Evolutionary conservation across 2,113 vertebrate species (phyloP).

Genomic region (Amazona guildingii): DNA sequence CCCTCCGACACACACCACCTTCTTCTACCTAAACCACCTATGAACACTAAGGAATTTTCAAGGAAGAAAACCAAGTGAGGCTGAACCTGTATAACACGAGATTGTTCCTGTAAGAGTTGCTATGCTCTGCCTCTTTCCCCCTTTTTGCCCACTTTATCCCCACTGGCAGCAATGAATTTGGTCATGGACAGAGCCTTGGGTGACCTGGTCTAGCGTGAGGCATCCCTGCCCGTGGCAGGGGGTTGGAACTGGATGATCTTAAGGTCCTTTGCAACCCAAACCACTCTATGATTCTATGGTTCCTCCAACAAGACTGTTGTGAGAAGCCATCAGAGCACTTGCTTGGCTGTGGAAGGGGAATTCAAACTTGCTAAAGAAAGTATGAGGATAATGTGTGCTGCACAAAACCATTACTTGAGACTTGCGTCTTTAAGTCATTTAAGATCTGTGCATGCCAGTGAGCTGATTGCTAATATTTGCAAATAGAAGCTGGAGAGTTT

Average conservation of each 20-base stretch:
- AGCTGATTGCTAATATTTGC: neutral
- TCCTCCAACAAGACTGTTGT: no score
- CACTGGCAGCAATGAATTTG: neutral
- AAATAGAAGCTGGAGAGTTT: conserved; percentile 20
- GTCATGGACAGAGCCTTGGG: no score
- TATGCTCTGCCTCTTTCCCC: neutral
- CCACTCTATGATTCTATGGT: no score
- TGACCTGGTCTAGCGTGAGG: neutral
- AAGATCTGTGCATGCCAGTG: neutral
- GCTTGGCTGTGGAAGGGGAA: neutral
- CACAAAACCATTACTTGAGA: neutral
- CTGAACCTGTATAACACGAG: neutral
- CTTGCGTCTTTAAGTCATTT: neutral
- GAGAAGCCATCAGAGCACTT: neutral
- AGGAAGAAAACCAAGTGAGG: neutral
- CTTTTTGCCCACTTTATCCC: neutral
- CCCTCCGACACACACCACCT: neutral
- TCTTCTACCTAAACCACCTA: neutral
- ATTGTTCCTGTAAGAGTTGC: neutral
- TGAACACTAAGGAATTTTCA: neutral
- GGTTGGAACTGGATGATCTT: neutral
- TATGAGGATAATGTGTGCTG: neutral
- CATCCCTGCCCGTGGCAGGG: neutral
- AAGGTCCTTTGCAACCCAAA: neutral
- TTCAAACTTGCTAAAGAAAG: neutral